Percentiles rank a stretch among this genome's conserved stretches.
phyloP scores from a whole-genome alignment of 2,113 vertebrate species.

The Salvelinus fontinalis region DNA sequence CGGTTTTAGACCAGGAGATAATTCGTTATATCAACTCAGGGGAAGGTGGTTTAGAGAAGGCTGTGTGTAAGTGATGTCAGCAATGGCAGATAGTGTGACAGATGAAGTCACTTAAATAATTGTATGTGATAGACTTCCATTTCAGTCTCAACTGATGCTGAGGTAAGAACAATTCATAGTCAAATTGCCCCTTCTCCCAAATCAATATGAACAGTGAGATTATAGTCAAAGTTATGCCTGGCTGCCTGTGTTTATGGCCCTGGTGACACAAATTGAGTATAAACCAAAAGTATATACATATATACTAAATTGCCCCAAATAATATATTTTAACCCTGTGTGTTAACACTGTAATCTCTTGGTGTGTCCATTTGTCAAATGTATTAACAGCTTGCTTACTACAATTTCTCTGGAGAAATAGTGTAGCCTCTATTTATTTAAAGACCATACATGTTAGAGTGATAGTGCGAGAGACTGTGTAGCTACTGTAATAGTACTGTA shows the following conservation, averaged over 20 bases:
- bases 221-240: conserved; percentile 24
- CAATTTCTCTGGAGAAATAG: not conserved
- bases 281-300: too few relatives aligned
- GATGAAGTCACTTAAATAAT: not conserved
- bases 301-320: not conserved
- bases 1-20: not conserved
- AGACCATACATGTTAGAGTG: not conserved
- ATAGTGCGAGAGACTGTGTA: not conserved
- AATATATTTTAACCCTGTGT: conserved; percentile 22
- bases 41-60: not conserved
- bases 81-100: not conserved
- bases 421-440: not conserved
- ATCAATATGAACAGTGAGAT: conserved; percentile 49
- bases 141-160: not conserved
- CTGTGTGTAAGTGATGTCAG: conserved; percentile 4
- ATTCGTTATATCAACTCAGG: too few relatives aligned
- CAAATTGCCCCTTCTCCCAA: conserved; percentile 34
- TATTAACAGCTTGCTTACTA: not conserved
- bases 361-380: not conserved
- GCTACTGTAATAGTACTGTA: not conserved
- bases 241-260: conserved; percentile 28
- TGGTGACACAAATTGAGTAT: conserved; percentile 25
- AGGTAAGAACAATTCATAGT: conserved; percentile 20
- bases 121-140: conserved; percentile 29
- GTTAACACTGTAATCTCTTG: conserved; percentile 14